phyloP scores from a whole-genome alignment of 2,888 invertebrate species.

The Pyralis farinalis region DNA sequence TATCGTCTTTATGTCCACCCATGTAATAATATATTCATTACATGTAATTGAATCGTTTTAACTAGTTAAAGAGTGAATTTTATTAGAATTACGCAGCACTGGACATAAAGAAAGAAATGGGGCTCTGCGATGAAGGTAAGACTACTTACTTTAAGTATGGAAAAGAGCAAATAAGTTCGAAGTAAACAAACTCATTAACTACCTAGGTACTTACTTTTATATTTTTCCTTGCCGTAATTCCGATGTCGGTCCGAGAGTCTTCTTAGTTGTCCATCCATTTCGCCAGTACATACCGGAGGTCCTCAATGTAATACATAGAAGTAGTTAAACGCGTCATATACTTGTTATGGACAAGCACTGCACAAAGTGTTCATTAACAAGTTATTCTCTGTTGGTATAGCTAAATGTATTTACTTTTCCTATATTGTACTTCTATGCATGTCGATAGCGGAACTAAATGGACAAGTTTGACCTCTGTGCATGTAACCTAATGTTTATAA shows the following conservation, averaged over 20 bases:
- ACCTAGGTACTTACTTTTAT: too few relatives aligned
- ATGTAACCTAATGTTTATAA: slow-evolving; percentile 48
- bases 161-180: slow-evolving; percentile 19
- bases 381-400: slow-evolving; percentile 19
- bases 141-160: slow-evolving; percentile 19
- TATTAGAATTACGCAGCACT: not conserved
- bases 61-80: too few relatives aligned
- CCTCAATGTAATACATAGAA: too few relatives aligned
- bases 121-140: slow-evolving; percentile 72
- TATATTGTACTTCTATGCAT: slow-evolving; percentile 39
- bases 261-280: too few relatives aligned
- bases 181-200: slow-evolving; percentile 66
- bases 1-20: too few relatives aligned
- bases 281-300: too few relatives aligned
- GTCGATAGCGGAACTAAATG: slow-evolving; percentile 52
- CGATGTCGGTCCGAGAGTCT: too few relatives aligned
- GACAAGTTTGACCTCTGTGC: slow-evolving; percentile 62
- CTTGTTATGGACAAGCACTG: too few relatives aligned
- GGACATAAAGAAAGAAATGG: slow-evolving; percentile 39
- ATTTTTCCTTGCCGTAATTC: too few relatives aligned
- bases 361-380: not conserved
- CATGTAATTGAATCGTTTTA: too few relatives aligned
- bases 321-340: too few relatives aligned
- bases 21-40: slow-evolving; percentile 10
- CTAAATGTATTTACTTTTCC: slow-evolving; percentile 38